Evolutionary conservation across 2,888 invertebrate species (phyloP).

Genomic region (Ochlodes sylvanus): DNA sequence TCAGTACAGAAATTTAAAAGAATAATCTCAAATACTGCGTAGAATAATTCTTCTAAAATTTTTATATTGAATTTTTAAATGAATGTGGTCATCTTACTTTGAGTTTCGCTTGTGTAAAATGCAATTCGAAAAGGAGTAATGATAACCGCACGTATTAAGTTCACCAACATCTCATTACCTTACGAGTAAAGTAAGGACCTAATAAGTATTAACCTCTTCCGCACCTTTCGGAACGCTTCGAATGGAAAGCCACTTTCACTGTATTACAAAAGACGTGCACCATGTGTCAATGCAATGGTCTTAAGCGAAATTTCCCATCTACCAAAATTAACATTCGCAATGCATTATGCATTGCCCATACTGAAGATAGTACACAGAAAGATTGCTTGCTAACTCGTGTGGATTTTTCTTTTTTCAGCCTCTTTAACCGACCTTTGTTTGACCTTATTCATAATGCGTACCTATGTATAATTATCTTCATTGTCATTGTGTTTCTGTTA

Average conservation of each 20-base stretch:
- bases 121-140: constrained; percentile 26
- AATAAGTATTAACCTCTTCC: constrained; percentile 57
- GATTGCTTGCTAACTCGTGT: constrained; percentile 77
- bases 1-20: constrained; percentile 22
- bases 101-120: constrained; percentile 13
- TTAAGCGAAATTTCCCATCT: constrained; percentile 43
- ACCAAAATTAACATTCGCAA: constrained; percentile 66
- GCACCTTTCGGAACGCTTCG: constrained; percentile 55
- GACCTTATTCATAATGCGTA: constrained; percentile 16
- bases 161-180: constrained; percentile 62
- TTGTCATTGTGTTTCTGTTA: constrained; percentile 16
- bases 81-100: constrained; percentile 20
- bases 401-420: constrained; percentile 66
- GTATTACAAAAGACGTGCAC: constrained; percentile 48
- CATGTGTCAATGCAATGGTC: constrained; percentile 43
- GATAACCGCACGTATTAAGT: constrained; percentile 67
- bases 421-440: constrained; percentile 53
- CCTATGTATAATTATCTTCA: constrained; percentile 18
- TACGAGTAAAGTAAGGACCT: constrained; percentile 55
- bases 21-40: neutral
- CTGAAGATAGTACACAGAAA: constrained; percentile 62
- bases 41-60: neutral
- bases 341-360: constrained; percentile 64
- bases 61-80: no score
- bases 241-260: constrained; percentile 74